Conservation (phyloP, 2,113 vertebrate species). For the Hippocampus abdominalis region DNA sequence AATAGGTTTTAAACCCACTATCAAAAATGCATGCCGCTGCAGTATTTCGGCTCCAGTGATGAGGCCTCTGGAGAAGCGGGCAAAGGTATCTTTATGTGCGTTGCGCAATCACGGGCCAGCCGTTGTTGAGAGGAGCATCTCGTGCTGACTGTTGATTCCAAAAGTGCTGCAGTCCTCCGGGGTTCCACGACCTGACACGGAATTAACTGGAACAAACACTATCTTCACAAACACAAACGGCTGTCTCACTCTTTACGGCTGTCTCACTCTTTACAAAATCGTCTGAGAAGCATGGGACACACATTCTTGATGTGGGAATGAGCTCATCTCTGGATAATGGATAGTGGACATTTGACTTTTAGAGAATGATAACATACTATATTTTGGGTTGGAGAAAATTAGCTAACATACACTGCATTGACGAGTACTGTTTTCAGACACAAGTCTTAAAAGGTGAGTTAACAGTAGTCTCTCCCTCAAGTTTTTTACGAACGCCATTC, state of each 20-base stretch:
- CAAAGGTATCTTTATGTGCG: conserved; percentile 29
- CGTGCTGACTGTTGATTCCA: conserved; percentile 39
- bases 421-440: neutral
- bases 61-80: conserved; percentile 54
- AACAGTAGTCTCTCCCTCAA: too few species aligned
- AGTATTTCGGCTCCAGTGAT: conserved; percentile 56
- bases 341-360: conserved; percentile 21
- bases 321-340: conserved; percentile 28
- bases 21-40: conserved; percentile 64
- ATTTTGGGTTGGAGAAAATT: neutral
- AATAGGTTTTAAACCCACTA: conserved; percentile 56
- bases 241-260: conserved; percentile 20
- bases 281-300: conserved; percentile 33
- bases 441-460: neutral
- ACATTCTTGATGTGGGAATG: conserved; percentile 28
- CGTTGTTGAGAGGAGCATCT: conserved; percentile 15
- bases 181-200: conserved; percentile 35
- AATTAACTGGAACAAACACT: conserved; percentile 49
- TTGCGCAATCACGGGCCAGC: conserved; percentile 26
- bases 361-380: conserved; percentile 20
- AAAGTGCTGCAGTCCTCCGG: conserved; percentile 23
- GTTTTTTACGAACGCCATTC: too few species aligned
- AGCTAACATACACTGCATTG: neutral
- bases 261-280: conserved; percentile 12
- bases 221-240: neutral